Percentiles rank a stretch among this genome's conserved stretches.
phyloP scores from a whole-genome alignment of 2,888 invertebrate species.

The Megalurothrips usitatus region DNA sequence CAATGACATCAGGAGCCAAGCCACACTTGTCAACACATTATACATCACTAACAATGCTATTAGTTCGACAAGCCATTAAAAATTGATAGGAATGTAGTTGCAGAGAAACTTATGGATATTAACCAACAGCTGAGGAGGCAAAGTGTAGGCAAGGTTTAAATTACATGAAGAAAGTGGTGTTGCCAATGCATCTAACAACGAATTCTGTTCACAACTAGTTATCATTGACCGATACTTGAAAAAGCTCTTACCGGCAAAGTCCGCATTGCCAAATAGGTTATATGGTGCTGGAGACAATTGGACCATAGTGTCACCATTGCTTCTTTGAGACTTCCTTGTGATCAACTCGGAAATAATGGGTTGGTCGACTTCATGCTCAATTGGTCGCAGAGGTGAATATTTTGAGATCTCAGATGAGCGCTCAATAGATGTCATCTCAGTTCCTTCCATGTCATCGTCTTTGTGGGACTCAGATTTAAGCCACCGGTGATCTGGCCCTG shows the following conservation, averaged over 20 bases:
- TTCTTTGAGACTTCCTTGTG: neutral
- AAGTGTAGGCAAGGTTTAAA: too few species aligned
- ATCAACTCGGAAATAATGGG: neutral
- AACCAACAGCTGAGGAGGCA: too few species aligned
- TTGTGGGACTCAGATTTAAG: neutral
- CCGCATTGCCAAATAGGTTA: too few species aligned
- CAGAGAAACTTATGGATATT: too few species aligned
- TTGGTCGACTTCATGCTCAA: neutral
- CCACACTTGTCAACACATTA: neutral
- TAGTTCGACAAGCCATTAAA: neutral
- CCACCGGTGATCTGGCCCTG: neutral
- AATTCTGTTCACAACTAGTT: neutral
- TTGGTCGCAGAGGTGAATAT: neutral
- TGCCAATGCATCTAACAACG: too few species aligned
- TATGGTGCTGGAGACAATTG: neutral
- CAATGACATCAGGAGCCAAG: neutral
- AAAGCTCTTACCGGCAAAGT: neutral
- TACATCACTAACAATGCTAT: neutral
- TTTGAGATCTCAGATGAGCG: neutral
- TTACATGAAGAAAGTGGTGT: too few species aligned
- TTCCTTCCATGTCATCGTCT: slow-evolving; percentile 1
- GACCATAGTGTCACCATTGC: slow-evolving; percentile 4
- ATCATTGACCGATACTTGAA: neutral
- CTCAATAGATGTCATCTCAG: neutral
- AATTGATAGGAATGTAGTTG: too few species aligned